Evolutionary conservation across 1,140 invertebrate genomes (phyloP).

Genomic region (Pygmarrhopalites habei): DNA sequence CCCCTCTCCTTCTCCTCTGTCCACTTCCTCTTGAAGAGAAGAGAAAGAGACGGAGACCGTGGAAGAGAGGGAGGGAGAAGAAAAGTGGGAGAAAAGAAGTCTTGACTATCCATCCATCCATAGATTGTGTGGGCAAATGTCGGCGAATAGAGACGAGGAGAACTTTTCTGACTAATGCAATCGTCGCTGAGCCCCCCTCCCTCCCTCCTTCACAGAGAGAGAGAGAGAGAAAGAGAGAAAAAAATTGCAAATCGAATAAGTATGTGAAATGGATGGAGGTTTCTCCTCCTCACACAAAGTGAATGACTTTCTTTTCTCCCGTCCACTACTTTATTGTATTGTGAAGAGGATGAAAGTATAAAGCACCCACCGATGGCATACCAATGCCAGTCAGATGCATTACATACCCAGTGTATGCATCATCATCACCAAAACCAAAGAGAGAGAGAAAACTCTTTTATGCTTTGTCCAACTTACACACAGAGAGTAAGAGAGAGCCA

Average conservation of each 20-base stretch:
- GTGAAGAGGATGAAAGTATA: background rate
- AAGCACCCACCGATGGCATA: too few species aligned
- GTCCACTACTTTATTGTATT: slow-evolving; percentile 19
- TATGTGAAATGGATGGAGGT: slow-evolving; percentile 6
- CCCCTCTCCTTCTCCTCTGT: too few species aligned
- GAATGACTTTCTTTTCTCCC: slow-evolving; percentile 33
- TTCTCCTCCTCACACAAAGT: slow-evolving; percentile 17
- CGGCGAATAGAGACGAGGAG: background rate
- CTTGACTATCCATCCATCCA: slow-evolving; percentile 11
- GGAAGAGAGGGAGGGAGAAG: too few species aligned
- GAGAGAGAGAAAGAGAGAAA: slow-evolving; percentile 5
- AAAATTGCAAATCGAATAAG: slow-evolving; percentile 32
- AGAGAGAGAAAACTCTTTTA: too few species aligned
- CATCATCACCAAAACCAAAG: too few species aligned
- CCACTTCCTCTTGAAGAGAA: too few species aligned
- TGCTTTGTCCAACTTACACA: too few species aligned
- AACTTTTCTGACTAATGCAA: slow-evolving; percentile 27
- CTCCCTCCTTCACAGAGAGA: background rate
- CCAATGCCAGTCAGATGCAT: too few species aligned
- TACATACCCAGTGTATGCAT: too few species aligned
- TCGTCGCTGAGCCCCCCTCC: slow-evolving; percentile 4
- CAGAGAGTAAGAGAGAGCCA: too few species aligned
- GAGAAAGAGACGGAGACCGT: too few species aligned
- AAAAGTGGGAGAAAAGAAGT: background rate
- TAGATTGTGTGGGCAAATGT: slow-evolving; percentile 11